Evolutionary conservation across 2,888 invertebrate species (phyloP), one percentile per base, ranked within the genome.

Genomic region (Operophtera brumata): DNA sequence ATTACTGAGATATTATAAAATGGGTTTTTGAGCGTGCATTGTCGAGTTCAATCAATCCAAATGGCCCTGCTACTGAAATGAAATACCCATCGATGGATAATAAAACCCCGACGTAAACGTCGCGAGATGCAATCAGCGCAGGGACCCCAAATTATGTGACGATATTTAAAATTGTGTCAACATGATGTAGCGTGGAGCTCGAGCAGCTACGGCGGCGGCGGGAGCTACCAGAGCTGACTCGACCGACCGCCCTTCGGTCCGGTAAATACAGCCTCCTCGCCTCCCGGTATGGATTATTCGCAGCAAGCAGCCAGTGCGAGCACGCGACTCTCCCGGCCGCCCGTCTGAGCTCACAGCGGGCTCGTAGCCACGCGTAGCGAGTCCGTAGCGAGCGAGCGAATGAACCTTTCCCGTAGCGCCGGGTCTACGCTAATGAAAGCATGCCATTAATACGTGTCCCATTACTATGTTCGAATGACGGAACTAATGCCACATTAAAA

Each of bases 221-320:
- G 71, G 73, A 71, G 76, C 79, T 75, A 76, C 73, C 72, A 71
- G 69, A 77, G 80, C 78, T 78, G 74, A 81, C 77, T 79, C 82
- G 82, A 73, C 78, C 82, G 81, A 74, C 79, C 84, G 83, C 84
- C 83, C 86, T 81, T 75, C 80, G 82, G 85, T 86, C 88, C 87
- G 82, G 86, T 85, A 82, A 84, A 83, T 79, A 86, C 85, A 84
- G 84, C 86, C 86, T 84, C 84, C 84, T 78, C 81, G 80, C 80
- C 78, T 78, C 82, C 77, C 84, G 75, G 82, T 89, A 87, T 89
- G 85, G 89, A 89, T 89, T 88, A 88, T 87, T 88, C 85, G 84
- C 73, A 70, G 77, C 76, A 73, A 79, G 70, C 78, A 80, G 79
- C 77, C 86, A 82, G 89, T 88, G 78, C 84, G 77, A 82, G 77